Base-by-base conservation (phyloP, 2,797 vertebrate genomes). In the Oophaga sylvatica region DNA sequence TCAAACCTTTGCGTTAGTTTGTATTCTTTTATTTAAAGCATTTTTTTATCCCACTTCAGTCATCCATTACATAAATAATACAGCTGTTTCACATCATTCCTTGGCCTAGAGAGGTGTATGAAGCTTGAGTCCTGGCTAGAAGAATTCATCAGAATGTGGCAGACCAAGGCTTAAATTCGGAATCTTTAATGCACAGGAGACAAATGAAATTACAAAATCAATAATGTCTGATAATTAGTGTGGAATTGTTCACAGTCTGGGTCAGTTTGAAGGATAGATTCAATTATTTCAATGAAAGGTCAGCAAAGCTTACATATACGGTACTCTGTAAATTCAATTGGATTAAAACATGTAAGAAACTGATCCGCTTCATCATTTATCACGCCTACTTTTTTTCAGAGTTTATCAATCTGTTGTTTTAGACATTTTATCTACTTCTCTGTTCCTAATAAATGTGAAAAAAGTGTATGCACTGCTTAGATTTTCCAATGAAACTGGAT, bases 221-320 rank as follows among this genome's bases (percentile, higher is more conserved):
- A 88, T 88, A 88, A 85, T 80, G 87, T 65, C 77, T 88, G 82
- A 85, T 88, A 88, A 88, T 88, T 88, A 88, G 87, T 85, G 82
- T 57, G 75, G 82, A 80, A 85, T 88, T 85, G 76, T 85, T 88
- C 82, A 4, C 77, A 65, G 87, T 63, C 77, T 35, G 83, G 87
- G 87, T 80, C 82, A 80, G 57, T 80, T 88, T 88, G 87, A 88
- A 84, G 77, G 82, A 88, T 88, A 85, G 87, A 84, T 88, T 85
- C 77, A 88, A 88, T 88, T 88, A 88, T 88, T 88, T 85, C 87
- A 88, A 85, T 84, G 77, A 88, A 88, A 88, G 87, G 82, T 88
- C 87, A 88, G 87, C 83, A 88, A 84, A 84, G 67, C 77, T 75
- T 80, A 77, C 41, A 84, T 71, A 80, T 81, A n/a, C n/a, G n/a